These are phyloP conservation scores for Lepidurus couesii DNA, from an alignment of 1,140 invertebrate genomes.

Conservation along the genomic window DNA sequence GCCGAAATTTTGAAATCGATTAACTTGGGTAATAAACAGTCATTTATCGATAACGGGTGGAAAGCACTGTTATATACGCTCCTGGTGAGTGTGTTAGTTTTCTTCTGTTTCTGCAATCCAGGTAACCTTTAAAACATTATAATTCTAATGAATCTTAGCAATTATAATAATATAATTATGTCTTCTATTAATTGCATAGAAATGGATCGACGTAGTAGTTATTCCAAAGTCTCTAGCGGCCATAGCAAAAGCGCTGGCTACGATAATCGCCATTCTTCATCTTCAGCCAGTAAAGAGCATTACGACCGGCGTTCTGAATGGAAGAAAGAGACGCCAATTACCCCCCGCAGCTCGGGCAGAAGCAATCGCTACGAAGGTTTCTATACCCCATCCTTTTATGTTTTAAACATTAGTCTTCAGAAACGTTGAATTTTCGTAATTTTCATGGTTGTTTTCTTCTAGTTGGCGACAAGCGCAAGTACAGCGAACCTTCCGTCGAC, in stretches of 20 bases:
- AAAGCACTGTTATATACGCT: no score
- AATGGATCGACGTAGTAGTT: background rate
- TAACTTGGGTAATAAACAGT: no score
- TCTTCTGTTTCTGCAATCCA: no score
- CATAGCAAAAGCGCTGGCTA: background rate
- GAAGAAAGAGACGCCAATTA: background rate
- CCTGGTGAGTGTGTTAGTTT: no score
- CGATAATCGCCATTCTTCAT: slow-evolving; percentile 1
- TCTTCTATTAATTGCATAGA: background rate
- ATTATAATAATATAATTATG: no score
- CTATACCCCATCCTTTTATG: background rate
- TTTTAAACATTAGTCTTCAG: background rate
- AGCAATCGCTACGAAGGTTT: background rate
- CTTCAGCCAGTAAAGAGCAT: background rate
- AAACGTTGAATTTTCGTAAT: background rate
- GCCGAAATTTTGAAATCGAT: no score
- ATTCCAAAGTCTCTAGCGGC: slow-evolving; percentile 3
- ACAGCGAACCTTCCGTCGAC: background rate
- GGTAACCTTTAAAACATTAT: no score
- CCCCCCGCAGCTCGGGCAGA: background rate
- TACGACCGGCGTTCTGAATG: background rate
- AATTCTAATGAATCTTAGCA: no score
- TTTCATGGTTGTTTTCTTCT: background rate
- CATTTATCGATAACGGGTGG: no score
- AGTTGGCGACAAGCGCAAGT: background rate